phyloP scores from a whole-genome alignment of 2,113 vertebrate species.

The Cacatua alba region DNA sequence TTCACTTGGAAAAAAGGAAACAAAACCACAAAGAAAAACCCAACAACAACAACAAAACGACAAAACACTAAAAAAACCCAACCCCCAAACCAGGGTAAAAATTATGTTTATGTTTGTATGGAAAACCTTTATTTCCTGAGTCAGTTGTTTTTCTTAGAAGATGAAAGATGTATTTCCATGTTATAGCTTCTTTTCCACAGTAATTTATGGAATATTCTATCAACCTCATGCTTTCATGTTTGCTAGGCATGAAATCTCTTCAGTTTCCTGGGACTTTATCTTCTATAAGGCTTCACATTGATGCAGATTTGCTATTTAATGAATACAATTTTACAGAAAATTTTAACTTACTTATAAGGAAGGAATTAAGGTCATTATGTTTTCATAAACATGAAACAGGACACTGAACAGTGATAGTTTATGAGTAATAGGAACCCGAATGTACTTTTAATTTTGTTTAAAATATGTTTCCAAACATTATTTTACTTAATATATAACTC shows the following conservation, averaged over 20 bases:
- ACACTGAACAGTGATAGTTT: background rate
- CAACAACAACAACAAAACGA: background rate
- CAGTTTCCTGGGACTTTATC: background rate
- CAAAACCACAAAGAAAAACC: background rate
- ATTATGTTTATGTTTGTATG: background rate
- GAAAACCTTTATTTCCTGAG: background rate
- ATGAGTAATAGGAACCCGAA: background rate
- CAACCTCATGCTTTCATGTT: background rate
- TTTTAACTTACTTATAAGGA: background rate
- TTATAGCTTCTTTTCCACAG: background rate
- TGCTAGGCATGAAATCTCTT: background rate
- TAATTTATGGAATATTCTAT: background rate
- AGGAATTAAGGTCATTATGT: too few relatives aligned
- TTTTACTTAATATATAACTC: background rate
- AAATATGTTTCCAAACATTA: background rate
- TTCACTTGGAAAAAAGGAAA: background rate
- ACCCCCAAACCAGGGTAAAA: background rate
- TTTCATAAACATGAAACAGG: background rate
- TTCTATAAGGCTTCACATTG: background rate
- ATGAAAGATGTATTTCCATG: background rate
- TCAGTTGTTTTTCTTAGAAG: background rate
- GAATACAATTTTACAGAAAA: background rate
- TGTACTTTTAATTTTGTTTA: background rate
- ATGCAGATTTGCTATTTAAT: background rate
- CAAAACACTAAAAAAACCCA: accelerated